A percentile compares a stretch with the other conserved stretches of the same genome.
These are phyloP conservation scores for Aplochiton taeniatus DNA, from an alignment of 2,797 vertebrate species.

Conservation along the genomic window DNA sequence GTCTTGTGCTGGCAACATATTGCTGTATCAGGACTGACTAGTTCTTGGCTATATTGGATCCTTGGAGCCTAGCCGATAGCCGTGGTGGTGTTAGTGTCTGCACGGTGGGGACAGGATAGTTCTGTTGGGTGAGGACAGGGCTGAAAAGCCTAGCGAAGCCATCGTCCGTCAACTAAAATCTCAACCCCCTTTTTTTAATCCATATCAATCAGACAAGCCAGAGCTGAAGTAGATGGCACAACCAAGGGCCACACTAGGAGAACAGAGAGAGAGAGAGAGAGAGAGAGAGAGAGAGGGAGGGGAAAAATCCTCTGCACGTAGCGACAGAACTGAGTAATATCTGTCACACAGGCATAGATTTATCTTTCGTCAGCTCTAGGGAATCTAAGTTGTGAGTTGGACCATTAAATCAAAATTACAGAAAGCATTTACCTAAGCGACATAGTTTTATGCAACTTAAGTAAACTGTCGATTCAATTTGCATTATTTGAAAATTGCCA, in stretches of 20 bases:
- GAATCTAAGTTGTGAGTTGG: slow-evolving; percentile 7
- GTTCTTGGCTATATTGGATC: slow-evolving; percentile 25
- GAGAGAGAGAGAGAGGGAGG: not conserved
- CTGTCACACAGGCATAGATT: not conserved
- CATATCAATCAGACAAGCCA: slow-evolving; percentile 64
- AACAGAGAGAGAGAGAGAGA: slow-evolving; percentile 2
- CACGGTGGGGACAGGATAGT: slow-evolving; percentile 50
- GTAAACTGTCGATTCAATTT: too few species aligned
- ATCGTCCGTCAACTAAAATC: slow-evolving; percentile 62
- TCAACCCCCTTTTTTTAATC: slow-evolving; percentile 59
- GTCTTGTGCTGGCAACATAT: too few species aligned
- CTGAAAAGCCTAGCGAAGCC: slow-evolving; percentile 62
- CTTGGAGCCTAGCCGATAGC: slow-evolving; percentile 27
- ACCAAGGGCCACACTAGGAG: slow-evolving; percentile 49
- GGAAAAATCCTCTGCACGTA: slow-evolving; percentile 6
- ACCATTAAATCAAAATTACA: too few species aligned
- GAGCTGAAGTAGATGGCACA: slow-evolving; percentile 59
- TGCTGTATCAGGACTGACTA: too few species aligned
- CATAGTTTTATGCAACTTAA: too few species aligned
- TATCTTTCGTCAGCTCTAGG: slow-evolving; percentile 9
- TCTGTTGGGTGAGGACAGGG: slow-evolving; percentile 51
- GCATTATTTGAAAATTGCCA: too few species aligned
- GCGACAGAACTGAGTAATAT: slow-evolving; percentile 4
- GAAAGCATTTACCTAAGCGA: too few species aligned
- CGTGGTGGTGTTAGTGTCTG: slow-evolving; percentile 42